Conservation (phyloP, 2,797 vertebrate genomes). For the Enteromius trimaculatus region DNA sequence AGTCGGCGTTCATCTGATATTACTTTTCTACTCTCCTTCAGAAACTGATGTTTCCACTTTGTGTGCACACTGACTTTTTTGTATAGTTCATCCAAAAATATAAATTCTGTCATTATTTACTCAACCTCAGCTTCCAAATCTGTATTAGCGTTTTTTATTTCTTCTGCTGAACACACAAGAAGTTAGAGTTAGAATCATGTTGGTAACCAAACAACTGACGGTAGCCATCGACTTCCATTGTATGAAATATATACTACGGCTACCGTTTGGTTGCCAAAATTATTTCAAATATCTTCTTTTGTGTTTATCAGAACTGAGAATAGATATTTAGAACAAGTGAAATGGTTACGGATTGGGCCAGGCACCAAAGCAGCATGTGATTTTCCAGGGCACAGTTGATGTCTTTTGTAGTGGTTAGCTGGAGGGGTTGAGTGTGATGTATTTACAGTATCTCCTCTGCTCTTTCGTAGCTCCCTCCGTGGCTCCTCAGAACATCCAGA, state of each 20-base stretch:
- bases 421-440: neutral
- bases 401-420: constrained; percentile 62
- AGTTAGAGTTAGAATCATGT: neutral
- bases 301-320: constrained; percentile 6
- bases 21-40: constrained; percentile 12
- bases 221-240: neutral
- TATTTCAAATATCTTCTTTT: neutral
- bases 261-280: neutral
- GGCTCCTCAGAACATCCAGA: constrained; percentile 89
- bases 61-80: neutral
- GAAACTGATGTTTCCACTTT: neutral
- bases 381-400: neutral
- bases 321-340: neutral
- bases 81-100: neutral
- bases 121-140: neutral
- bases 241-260: neutral
- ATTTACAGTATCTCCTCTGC: constrained; percentile 62
- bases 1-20: constrained; percentile 5
- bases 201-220: neutral
- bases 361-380: neutral
- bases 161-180: neutral
- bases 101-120: neutral
- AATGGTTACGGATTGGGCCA: neutral
- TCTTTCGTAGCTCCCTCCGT: constrained; percentile 84
- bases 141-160: neutral